These are phyloP conservation scores for Siniperca chuatsi DNA, from an alignment of 2,113 vertebrate species.

Conservation along the genomic window DNA sequence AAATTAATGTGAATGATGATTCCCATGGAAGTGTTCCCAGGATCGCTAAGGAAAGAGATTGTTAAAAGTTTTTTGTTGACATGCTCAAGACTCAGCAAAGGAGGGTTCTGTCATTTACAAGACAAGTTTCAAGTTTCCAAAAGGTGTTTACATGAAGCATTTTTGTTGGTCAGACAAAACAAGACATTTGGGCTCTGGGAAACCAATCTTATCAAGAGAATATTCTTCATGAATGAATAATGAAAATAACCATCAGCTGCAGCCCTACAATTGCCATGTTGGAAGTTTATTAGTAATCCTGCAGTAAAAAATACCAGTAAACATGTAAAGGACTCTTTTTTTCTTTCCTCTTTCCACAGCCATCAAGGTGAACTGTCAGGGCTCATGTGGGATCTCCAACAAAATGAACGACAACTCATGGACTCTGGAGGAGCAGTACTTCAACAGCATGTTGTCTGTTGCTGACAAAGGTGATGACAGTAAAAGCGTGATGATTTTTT, in stretches of 20 bases:
- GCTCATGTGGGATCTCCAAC: slow-evolving; percentile 92
- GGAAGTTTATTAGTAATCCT: neutral
- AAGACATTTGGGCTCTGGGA: neutral
- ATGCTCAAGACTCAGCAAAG: neutral
- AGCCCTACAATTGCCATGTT: neutral
- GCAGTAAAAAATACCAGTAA: neutral
- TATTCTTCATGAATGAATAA: neutral
- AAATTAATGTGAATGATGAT: neutral
- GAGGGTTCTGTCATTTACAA: neutral
- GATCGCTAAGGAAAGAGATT: neutral
- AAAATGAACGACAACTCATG: slow-evolving; percentile 90
- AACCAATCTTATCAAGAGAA: neutral
- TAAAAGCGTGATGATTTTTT: neutral
- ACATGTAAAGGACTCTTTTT: neutral
- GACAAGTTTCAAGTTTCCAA: neutral
- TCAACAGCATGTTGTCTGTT: slow-evolving; percentile 91
- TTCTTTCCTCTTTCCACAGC: slow-evolving; percentile 80
- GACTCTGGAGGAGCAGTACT: slow-evolving; percentile 93
- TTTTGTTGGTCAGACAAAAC: neutral
- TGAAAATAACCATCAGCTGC: neutral
- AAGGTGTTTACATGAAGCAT: neutral
- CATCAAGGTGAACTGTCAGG: slow-evolving; percentile 94
- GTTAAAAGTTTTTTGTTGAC: neutral
- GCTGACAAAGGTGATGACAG: slow-evolving; percentile 91
- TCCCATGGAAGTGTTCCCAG: neutral